phyloP scores from a whole-genome alignment of 2,888 invertebrate species.

The Heterodera filipjevi region DNA sequence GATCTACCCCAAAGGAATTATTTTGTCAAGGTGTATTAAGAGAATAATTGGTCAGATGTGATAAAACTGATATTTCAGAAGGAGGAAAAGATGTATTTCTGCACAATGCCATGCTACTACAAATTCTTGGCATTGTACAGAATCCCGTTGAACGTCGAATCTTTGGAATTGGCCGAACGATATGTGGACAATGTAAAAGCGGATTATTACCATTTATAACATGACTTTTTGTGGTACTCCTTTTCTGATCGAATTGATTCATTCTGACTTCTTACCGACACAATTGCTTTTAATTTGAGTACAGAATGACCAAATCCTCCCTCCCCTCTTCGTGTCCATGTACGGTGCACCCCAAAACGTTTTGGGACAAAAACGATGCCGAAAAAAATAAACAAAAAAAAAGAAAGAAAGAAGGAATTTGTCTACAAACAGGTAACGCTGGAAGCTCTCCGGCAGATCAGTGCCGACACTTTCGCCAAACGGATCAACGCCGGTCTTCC shows the following conservation, averaged over 20 bases:
- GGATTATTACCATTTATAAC: neutral
- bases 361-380: too few relatives aligned
- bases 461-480: conserved; percentile 57
- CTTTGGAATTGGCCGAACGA: conserved; percentile 49
- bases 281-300: too few relatives aligned
- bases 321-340: too few relatives aligned
- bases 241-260: too few relatives aligned
- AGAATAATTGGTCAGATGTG: too few relatives aligned
- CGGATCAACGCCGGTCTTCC: conserved; percentile 38
- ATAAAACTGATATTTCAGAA: conserved; percentile 42
- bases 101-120: conserved; percentile 85
- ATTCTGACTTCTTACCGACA: too few relatives aligned
- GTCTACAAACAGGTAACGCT: conserved; percentile 38
- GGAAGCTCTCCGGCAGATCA: conserved; percentile 51
- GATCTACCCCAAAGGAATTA: neutral
- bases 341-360: too few relatives aligned
- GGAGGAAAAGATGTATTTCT: conserved; percentile 73
- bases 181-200: conserved; percentile 50
- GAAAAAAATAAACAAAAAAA: too few relatives aligned
- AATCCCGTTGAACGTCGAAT: conserved; percentile 51
- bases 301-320: too few relatives aligned
- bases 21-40: too few relatives aligned
- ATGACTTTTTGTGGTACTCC: conserved; percentile 1
- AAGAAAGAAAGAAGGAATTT: too few relatives aligned
- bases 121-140: conserved; percentile 78